Percentiles rank a stretch among this genome's conserved stretches.
These are phyloP conservation scores for Tenebrosternarchus preto DNA, from an alignment of 2,113 vertebrate genomes.

Conservation along the genomic window DNA sequence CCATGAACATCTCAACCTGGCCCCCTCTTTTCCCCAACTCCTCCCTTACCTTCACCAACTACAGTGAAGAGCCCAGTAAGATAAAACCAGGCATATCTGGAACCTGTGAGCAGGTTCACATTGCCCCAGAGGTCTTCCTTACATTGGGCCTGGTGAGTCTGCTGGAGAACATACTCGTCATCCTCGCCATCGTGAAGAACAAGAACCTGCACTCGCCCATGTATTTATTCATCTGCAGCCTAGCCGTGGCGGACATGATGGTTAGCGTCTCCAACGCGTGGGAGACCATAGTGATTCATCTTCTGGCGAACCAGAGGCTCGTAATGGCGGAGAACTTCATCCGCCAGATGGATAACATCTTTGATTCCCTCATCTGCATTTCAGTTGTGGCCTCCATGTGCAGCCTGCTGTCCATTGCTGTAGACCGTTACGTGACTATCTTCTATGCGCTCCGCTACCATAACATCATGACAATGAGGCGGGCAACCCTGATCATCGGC, in stretches of 20 bases:
- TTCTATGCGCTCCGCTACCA: conserved; percentile 93
- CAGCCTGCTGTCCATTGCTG: conserved; percentile 90
- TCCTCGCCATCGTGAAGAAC: conserved; percentile 88
- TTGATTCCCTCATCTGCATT: conserved; percentile 97
- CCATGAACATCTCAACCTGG: conserved; percentile 36
- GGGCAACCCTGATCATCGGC: conserved; percentile 82
- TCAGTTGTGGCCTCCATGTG: conserved; percentile 97
- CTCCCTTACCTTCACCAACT: background rate
- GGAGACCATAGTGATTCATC: conserved; percentile 92
- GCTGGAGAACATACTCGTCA: conserved; percentile 93
- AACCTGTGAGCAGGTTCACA: conserved; percentile 51
- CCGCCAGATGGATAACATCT: conserved; percentile 90
- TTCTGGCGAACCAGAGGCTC: conserved; percentile 85
- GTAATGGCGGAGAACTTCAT: conserved; percentile 87
- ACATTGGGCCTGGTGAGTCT: conserved; percentile 90
- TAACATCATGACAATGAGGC: conserved; percentile 88
- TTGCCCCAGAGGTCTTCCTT: conserved; percentile 77
- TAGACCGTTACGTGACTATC: conserved; percentile 92
- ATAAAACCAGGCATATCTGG: background rate
- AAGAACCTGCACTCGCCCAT: conserved; percentile 96
- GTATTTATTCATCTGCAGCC: conserved; percentile 95
- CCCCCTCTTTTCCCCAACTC: conserved; percentile 11
- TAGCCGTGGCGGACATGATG: conserved; percentile 94
- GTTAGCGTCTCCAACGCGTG: conserved; percentile 93
- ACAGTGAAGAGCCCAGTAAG: conserved; percentile 21